Evolutionary conservation across 1,140 invertebrate genomes (phyloP).

Genomic region (Sinella curviseta): DNA sequence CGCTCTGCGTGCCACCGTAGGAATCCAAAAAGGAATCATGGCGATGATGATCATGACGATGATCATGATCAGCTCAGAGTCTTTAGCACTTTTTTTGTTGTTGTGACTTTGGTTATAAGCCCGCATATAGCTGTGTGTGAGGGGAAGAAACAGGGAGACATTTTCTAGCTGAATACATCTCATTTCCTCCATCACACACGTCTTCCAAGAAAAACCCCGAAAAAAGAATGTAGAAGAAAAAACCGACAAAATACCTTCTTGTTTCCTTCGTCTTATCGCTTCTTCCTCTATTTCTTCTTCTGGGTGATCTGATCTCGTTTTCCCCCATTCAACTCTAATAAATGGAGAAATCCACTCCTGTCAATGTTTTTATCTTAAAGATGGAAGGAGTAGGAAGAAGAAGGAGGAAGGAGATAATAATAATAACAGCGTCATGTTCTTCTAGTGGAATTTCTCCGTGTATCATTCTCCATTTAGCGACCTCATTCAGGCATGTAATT

Average conservation of each 20-base stretch:
- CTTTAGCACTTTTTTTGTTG: constrained; percentile 14
- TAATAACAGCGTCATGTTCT: too few relatives aligned
- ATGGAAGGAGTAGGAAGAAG: too few relatives aligned
- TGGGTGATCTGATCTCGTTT: background rate
- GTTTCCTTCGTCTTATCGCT: too few relatives aligned
- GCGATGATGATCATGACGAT: background rate
- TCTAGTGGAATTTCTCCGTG: too few relatives aligned
- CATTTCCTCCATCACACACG: constrained; percentile 1
- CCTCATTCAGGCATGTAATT: too few relatives aligned
- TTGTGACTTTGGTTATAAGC: too few relatives aligned
- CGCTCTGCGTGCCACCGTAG: background rate
- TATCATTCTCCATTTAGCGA: too few relatives aligned
- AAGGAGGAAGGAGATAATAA: too few relatives aligned
- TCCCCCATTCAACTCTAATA: too few relatives aligned
- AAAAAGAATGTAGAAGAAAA: background rate
- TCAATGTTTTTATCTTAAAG: too few relatives aligned
- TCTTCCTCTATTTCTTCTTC: background rate
- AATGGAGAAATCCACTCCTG: too few relatives aligned
- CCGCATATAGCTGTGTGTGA: background rate
- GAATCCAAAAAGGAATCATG: background rate
- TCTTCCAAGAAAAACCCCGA: constrained; percentile 18
- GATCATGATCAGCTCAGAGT: background rate
- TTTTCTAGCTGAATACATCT: constrained; percentile 16
- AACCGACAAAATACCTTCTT: constrained; percentile 8
- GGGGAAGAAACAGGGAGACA: background rate